Evolutionary conservation across 2,797 vertebrate species (phyloP).

Genomic region (Mycteria americana): DNA sequence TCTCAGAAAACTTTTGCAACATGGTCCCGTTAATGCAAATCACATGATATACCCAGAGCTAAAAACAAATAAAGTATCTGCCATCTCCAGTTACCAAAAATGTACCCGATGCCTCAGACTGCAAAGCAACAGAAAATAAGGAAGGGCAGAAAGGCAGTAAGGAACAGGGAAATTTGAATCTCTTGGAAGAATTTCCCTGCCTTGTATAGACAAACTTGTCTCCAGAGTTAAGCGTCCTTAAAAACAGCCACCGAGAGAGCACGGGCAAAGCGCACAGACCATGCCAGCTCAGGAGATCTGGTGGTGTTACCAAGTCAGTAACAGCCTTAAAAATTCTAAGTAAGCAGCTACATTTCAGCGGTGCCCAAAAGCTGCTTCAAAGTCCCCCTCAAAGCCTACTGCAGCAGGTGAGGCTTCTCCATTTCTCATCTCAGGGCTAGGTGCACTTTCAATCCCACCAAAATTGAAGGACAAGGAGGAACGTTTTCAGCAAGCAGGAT

Average conservation of each 20-base stretch:
- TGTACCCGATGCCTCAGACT: neutral
- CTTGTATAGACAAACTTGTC: neutral
- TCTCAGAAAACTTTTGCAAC: neutral
- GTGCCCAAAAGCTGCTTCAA: neutral
- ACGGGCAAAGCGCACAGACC: neutral
- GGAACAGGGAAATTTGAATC: neutral
- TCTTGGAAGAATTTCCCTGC: neutral
- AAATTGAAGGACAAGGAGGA: neutral
- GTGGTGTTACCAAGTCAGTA: neutral
- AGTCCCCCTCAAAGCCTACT: neutral
- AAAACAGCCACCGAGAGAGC: neutral
- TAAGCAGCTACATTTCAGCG: neutral
- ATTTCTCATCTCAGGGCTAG: neutral
- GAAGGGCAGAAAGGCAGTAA: neutral
- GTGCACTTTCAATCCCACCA: neutral
- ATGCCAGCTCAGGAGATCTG: neutral
- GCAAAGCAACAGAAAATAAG: constrained; percentile 5
- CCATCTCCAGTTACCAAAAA: neutral
- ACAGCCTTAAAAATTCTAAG: neutral
- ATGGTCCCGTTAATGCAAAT: neutral
- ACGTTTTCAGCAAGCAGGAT: neutral
- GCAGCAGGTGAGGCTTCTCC: neutral
- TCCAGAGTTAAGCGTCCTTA: neutral
- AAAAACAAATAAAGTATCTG: neutral
- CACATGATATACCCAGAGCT: neutral